Percentiles rank a stretch among this genome's conserved stretches.
Conservation (phyloP, 2,113 vertebrate species). For the Gorilla gorilla region DNA sequence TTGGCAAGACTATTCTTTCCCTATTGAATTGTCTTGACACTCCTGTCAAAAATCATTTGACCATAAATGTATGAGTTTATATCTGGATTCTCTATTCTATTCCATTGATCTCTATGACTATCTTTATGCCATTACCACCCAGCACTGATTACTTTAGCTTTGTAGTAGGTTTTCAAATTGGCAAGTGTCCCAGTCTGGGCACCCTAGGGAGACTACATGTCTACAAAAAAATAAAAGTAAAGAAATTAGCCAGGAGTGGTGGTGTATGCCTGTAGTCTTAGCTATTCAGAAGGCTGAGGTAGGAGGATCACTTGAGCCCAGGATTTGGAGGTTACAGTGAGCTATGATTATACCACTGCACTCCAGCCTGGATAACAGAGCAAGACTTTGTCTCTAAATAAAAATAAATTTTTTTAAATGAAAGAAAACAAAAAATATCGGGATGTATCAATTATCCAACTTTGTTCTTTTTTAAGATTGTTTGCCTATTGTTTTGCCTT, state of each 20-base stretch:
- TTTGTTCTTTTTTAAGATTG: background rate
- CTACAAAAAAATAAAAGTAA: too few species aligned
- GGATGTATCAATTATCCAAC: background rate
- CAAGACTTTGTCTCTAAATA: too few species aligned
- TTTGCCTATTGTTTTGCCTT: background rate
- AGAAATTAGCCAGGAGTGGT: too few species aligned
- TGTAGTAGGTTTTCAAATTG: background rate
- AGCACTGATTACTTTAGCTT: background rate
- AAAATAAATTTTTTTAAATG: too few species aligned
- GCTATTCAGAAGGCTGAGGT: too few species aligned
- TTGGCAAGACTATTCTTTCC: background rate
- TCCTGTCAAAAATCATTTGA: background rate
- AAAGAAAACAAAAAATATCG: background rate
- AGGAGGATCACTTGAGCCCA: too few species aligned
- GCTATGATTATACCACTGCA: too few species aligned
- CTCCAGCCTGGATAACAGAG: too few species aligned
- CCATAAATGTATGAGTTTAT: background rate
- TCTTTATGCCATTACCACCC: background rate
- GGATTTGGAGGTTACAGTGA: too few species aligned
- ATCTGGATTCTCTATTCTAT: background rate
- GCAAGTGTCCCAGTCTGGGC: background rate
- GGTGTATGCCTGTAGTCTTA: too few species aligned
- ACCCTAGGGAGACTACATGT: too few species aligned
- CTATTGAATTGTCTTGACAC: background rate
- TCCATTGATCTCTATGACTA: background rate